Evolutionary conservation across 2,888 invertebrate genomes (phyloP), one percentile per base, ranked within the genome.

Genomic region (Disparrhopalites patrizii): DNA sequence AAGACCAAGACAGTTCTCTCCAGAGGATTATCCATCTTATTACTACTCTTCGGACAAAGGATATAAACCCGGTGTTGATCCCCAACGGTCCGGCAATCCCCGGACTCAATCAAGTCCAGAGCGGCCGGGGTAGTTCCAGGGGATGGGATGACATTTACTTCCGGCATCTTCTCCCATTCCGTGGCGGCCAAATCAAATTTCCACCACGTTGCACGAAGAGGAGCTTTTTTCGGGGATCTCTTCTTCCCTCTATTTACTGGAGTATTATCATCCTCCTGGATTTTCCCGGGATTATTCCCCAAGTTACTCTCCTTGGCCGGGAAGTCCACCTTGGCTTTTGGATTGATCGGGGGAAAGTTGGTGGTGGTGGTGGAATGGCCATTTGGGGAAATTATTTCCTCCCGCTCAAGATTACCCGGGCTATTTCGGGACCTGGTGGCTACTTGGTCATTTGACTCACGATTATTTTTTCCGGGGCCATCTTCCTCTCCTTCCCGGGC

Each of bases 111-210:
- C 51, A 65, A 58, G 18, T 66, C 56, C 20, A 43, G 31, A 13
- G 33, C 36, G 7, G 5, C 30, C 38, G 23, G 23, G 1, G 18
- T 36, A 23, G 25, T 40, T 18, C 52, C 27, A 4, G 25, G 55
- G 8, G 10, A 30, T 33, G 18, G 15, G 43, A 20, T 25, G 47
- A 10, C 43, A 8, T 31, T 67, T 52, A 69, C 70, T 65, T 63
- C 58, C 52, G 70, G 70, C 71, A 73, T 69, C 67, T 72, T 72
- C 40, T 70, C 66, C 75, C 75, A 75, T 70, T 75, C 72, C 28
- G 68, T 71, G 0, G 72, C 65, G 15, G 51, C 63, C 27, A 75
- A 66, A 66, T 73, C 72, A 62, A 75, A 75, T 69, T 73, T 75
- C 75, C 75, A 75, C 71, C 70, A 73, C 55, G 54, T 62, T 58